Evolutionary conservation across 2,797 vertebrate genomes (phyloP).

Genomic region (Sciaenops ocellatus): DNA sequence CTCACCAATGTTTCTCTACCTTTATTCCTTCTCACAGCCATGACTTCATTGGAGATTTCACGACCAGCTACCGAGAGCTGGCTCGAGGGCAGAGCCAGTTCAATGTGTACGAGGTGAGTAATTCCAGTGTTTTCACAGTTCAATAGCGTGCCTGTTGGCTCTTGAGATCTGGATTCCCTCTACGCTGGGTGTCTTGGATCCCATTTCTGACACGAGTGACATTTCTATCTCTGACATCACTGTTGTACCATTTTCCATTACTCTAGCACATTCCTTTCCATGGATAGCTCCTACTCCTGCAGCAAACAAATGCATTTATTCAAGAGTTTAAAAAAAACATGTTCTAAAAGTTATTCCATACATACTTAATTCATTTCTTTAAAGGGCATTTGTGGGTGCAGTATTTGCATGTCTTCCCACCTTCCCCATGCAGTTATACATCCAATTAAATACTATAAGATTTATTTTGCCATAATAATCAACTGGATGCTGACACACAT

Average conservation of each 20-base stretch:
- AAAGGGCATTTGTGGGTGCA: slow-evolving; percentile 29
- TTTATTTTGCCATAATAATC: slow-evolving; percentile 54
- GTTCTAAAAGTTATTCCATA: slow-evolving; percentile 45
- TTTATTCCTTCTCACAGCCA: slow-evolving; percentile 84
- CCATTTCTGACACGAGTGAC: slow-evolving; percentile 48
- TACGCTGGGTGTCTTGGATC: not conserved
- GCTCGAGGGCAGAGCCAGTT: slow-evolving; percentile 95
- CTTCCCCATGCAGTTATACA: slow-evolving; percentile 11
- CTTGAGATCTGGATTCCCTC: slow-evolving; percentile 37
- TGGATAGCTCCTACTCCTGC: not conserved
- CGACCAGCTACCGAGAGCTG: slow-evolving; percentile 95
- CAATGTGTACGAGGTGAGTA: slow-evolving; percentile 94
- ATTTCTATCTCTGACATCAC: slow-evolving; percentile 52
- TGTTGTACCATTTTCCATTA: slow-evolving; percentile 40
- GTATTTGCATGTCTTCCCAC: not conserved
- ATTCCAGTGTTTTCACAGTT: slow-evolving; percentile 24
- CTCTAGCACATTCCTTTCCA: slow-evolving; percentile 9
- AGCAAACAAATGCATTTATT: slow-evolving; percentile 19
- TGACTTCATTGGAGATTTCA: slow-evolving; percentile 97
- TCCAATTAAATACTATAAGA: slow-evolving; percentile 33
- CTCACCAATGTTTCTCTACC: slow-evolving; percentile 16
- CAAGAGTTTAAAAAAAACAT: slow-evolving; percentile 22
- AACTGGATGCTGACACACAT: slow-evolving; percentile 49
- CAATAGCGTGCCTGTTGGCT: slow-evolving; percentile 15
- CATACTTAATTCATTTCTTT: slow-evolving; percentile 34